phyloP scores from a whole-genome alignment of 2,797 vertebrate species.

The Tapirus indicus region DNA sequence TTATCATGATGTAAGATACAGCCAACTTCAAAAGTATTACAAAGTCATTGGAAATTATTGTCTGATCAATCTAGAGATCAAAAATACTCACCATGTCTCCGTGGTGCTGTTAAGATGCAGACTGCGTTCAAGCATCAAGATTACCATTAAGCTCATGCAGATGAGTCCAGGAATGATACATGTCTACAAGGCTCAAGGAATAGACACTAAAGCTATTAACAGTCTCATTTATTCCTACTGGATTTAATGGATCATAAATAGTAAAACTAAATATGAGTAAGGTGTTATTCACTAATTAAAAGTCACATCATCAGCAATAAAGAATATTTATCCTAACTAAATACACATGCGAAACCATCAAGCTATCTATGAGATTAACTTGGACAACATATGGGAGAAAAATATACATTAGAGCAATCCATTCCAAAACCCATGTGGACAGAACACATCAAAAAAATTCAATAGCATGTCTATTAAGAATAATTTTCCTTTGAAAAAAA shows the following conservation, averaged over 20 bases:
- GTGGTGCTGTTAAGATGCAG: neutral
- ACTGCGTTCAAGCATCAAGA: neutral
- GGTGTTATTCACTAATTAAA: neutral
- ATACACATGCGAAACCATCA: neutral
- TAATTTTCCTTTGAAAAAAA: neutral
- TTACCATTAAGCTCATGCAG: neutral
- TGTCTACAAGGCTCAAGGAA: neutral
- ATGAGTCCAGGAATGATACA: neutral
- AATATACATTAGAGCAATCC: neutral
- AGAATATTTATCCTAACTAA: neutral
- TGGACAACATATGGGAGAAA: neutral
- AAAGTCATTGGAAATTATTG: neutral
- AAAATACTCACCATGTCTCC: neutral
- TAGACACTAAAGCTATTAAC: neutral
- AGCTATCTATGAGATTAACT: neutral
- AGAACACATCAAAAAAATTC: neutral
- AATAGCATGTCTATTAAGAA: neutral
- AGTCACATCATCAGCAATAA: neutral
- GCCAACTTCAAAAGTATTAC: neutral
- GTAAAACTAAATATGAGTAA: neutral
- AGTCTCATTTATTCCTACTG: neutral
- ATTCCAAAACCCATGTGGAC: neutral
- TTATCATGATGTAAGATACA: neutral
- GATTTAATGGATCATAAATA: neutral
- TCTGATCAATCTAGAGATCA: neutral